Conservation (phyloP, 2,797 vertebrate genomes). For the Cyprinodon diabolis region DNA sequence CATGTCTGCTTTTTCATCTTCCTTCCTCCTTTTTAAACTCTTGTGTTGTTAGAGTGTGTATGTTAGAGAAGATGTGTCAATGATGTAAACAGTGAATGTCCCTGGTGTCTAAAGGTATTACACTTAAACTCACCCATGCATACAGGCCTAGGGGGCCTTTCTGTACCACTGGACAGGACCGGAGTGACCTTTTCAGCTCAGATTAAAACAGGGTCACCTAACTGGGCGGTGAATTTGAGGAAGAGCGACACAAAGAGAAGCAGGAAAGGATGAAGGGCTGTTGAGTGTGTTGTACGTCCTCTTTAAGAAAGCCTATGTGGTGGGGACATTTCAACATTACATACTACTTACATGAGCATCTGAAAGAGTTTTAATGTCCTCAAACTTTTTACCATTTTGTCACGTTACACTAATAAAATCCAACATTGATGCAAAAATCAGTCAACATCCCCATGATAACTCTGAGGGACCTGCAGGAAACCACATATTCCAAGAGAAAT, state of each 20-base stretch:
- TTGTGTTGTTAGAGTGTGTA: conserved; percentile 17
- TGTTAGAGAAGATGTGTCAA: conserved; percentile 49
- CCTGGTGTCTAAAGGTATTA: conserved; percentile 75
- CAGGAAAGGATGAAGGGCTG: conserved; percentile 29
- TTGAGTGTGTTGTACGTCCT: conserved; percentile 37
- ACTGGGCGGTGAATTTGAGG: conserved; percentile 63
- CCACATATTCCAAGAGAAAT: neutral
- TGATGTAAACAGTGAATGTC: conserved; percentile 71
- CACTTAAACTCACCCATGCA: conserved; percentile 73
- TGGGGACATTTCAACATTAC: conserved; percentile 63
- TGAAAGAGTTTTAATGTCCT: conserved; percentile 40
- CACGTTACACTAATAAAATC: neutral
- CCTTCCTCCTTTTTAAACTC: conserved; percentile 7
- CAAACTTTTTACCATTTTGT: neutral
- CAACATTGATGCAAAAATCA: neutral
- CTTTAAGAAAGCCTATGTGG: conserved; percentile 60
- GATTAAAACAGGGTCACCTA: conserved; percentile 75
- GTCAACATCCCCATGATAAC: neutral
- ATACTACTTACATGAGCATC: conserved; percentile 49
- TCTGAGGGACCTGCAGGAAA: neutral
- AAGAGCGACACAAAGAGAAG: conserved; percentile 52
- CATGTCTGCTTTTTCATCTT: conserved; percentile 51
- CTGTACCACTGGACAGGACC: conserved; percentile 69
- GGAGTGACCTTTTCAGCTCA: conserved; percentile 72
- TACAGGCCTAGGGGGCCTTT: conserved; percentile 70